A percentile compares a stretch with the other conserved stretches of the same genome.
Conservation (phyloP, 2,888 invertebrate species). For the Eremobia ochroleuca region DNA sequence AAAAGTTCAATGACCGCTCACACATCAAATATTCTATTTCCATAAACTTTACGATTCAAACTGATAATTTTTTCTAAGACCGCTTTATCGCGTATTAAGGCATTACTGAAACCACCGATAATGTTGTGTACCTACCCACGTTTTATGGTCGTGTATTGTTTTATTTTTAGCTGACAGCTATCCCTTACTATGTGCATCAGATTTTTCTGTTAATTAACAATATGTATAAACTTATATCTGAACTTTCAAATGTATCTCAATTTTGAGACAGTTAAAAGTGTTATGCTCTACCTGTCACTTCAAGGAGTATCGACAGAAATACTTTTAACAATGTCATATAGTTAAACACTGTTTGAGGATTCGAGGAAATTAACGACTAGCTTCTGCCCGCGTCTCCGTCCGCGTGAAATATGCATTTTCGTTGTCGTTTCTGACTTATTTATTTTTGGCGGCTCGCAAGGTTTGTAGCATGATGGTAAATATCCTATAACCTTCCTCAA, state of each 20-base stretch:
- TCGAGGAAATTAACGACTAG: no score
- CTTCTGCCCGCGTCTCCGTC: no score
- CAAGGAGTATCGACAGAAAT: neutral
- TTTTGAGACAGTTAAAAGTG: no score
- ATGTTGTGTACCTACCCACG: constrained; percentile 48
- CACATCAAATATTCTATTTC: constrained; percentile 56
- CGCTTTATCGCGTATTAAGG: constrained; percentile 51
- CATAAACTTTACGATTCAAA: constrained; percentile 54
- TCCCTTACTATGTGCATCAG: constrained; percentile 43
- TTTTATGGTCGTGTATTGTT: constrained; percentile 63
- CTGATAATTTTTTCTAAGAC: constrained; percentile 48
- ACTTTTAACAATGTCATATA: neutral
- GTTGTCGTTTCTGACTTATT: no score
- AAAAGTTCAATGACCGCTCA: constrained; percentile 54
- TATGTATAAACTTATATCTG: neutral
- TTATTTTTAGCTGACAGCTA: constrained; percentile 63
- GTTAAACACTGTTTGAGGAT: neutral
- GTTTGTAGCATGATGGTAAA: no score
- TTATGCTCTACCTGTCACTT: neutral
- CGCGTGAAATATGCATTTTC: no score
- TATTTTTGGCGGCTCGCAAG: no score
- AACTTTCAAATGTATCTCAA: neutral
- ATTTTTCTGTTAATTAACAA: neutral
- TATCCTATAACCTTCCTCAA: no score
- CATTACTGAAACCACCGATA: constrained; percentile 65